These are phyloP conservation scores for Eremobia ochroleuca DNA, from an alignment of 2,888 invertebrate species.

Conservation along the genomic window DNA sequence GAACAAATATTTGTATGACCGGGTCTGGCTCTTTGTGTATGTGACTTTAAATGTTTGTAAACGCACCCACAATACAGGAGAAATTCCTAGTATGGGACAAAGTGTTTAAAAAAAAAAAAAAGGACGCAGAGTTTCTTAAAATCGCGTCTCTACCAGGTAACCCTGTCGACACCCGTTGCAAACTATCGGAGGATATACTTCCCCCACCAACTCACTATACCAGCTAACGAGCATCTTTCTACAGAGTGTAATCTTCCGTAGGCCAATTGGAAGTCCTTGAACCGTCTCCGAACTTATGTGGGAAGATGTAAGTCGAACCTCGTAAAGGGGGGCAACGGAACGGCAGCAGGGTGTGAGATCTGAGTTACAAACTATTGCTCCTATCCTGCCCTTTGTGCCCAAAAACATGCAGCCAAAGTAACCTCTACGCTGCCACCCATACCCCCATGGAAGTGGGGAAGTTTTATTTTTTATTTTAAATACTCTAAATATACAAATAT, in stretches of 20 bases:
- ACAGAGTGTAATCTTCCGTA: background rate
- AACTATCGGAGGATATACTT: background rate
- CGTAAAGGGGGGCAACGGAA: background rate
- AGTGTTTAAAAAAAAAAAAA: too few relatives aligned
- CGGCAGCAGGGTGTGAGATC: background rate
- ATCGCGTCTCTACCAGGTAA: background rate
- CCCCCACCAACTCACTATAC: background rate
- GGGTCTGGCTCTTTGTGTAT: too few relatives aligned
- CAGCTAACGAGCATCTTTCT: background rate
- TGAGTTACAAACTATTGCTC: background rate
- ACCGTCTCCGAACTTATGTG: background rate
- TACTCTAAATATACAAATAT: too few relatives aligned
- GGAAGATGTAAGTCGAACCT: background rate
- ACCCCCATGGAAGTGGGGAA: background rate
- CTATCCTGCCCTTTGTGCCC: background rate
- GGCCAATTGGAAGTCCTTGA: background rate
- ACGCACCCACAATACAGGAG: too few relatives aligned
- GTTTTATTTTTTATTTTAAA: too few relatives aligned
- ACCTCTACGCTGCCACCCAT: background rate
- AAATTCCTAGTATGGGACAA: too few relatives aligned
- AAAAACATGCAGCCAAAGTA: background rate
- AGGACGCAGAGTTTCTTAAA: background rate
- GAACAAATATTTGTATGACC: too few relatives aligned
- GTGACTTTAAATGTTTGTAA: too few relatives aligned
- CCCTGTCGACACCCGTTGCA: background rate